A percentile compares a stretch with the other conserved stretches of the same genome.
Conservation (phyloP, 2,113 vertebrate genomes). For the Hippocampus comes region DNA sequence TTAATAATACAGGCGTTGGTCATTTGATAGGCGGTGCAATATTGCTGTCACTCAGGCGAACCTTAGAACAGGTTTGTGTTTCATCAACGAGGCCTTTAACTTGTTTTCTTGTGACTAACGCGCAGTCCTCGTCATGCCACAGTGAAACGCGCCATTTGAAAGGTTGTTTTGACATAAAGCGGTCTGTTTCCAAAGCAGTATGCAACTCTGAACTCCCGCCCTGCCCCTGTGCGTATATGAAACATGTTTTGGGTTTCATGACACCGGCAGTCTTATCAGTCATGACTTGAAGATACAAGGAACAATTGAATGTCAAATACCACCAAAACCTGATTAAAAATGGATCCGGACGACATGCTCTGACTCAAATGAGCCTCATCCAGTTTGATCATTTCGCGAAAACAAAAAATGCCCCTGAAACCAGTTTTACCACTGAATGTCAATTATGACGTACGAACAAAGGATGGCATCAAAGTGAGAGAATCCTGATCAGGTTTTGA, state of each 20-base stretch:
- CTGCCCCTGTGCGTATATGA: not conserved
- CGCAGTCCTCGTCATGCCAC: not conserved
- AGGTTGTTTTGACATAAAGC: not conserved
- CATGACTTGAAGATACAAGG: not conserved
- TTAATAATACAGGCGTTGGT: not conserved
- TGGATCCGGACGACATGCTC: not conserved
- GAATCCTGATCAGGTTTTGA: no score
- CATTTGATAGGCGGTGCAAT: not conserved
- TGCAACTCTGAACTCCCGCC: not conserved
- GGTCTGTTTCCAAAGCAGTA: not conserved
- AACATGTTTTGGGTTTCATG: not conserved
- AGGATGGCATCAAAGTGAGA: no score
- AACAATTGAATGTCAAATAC: not conserved
- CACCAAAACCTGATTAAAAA: not conserved
- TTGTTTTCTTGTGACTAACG: no score
- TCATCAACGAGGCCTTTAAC: no score
- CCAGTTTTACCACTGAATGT: no score
- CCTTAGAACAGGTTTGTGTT: no score
- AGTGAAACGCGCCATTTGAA: not conserved
- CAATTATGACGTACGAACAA: no score
- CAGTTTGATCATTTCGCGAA: no score
- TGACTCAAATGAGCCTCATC: no score
- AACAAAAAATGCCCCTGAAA: no score
- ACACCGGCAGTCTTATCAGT: not conserved
- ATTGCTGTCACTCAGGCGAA: no score